Percentiles rank a stretch among this genome's conserved stretches.
Evolutionary conservation across 2,113 vertebrate genomes (phyloP).

Genomic region (Gallinago jamesoni): DNA sequence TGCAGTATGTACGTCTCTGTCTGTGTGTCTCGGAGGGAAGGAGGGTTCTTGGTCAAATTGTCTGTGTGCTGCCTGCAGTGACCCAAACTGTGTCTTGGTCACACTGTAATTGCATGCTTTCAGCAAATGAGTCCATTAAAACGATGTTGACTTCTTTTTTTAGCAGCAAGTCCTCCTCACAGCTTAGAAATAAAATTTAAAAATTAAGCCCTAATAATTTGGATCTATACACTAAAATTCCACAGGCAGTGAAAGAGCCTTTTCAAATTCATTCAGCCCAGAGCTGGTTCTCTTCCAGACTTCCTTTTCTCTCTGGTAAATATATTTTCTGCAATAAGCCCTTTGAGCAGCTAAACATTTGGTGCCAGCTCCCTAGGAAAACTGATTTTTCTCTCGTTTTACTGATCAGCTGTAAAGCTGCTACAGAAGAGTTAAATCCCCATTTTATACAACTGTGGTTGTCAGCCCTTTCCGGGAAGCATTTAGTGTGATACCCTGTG

Average conservation of each 20-base stretch:
- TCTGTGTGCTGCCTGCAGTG: conserved; percentile 11
- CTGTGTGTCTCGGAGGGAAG: neutral
- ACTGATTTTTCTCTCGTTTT: neutral
- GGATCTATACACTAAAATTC: neutral
- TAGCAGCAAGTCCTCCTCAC: neutral
- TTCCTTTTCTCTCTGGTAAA: conserved; percentile 15
- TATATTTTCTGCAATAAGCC: neutral
- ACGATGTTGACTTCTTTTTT: neutral
- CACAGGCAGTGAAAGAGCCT: neutral
- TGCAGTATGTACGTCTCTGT: neutral
- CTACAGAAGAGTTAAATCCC: conserved; percentile 3
- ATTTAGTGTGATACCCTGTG: neutral
- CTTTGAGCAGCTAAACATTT: neutral
- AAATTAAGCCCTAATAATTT: neutral
- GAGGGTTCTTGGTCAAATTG: neutral
- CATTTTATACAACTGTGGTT: neutral
- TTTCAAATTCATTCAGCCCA: neutral
- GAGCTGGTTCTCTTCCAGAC: conserved; percentile 6
- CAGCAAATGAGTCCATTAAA: neutral
- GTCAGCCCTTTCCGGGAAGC: neutral
- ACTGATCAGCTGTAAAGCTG: neutral
- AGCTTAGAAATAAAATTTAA: neutral
- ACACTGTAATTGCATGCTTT: neutral
- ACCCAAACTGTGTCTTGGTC: neutral
- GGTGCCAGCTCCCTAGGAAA: neutral